Evolutionary conservation across 2,888 invertebrate genomes (phyloP).

Genomic region (Phalera bucephala): DNA sequence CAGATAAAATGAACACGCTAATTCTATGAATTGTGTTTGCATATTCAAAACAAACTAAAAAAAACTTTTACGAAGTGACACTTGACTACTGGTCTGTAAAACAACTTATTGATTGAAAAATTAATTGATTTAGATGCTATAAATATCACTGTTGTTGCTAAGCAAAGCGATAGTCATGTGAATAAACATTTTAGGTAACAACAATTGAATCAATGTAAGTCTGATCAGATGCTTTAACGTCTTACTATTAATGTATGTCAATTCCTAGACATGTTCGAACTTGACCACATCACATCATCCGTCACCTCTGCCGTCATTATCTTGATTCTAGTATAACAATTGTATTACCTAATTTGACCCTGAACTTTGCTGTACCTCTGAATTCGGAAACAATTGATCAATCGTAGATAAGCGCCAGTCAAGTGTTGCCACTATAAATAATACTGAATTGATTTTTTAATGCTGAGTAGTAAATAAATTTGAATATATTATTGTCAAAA

Average conservation of each 20-base stretch:
- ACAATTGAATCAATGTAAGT: not conserved
- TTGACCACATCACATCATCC: conserved; percentile 18
- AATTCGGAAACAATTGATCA: conserved; percentile 20
- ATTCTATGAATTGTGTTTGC: not conserved
- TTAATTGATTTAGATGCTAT: not conserved
- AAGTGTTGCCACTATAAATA: conserved; percentile 14
- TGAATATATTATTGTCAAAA: conserved; percentile 14
- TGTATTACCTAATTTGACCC: conserved; percentile 18
- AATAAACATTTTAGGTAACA: not conserved
- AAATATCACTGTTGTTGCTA: not conserved
- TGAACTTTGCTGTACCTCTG: conserved; percentile 26
- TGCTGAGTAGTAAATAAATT: conserved; percentile 22
- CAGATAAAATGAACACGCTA: not conserved
- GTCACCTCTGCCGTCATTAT: conserved; percentile 23
- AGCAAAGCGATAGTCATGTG: not conserved
- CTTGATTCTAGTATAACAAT: conserved; percentile 22
- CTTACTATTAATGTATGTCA: not conserved
- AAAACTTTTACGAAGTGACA: not conserved
- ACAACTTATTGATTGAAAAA: not conserved
- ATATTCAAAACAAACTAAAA: not conserved
- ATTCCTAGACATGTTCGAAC: conserved; percentile 10
- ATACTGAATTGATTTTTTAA: conserved; percentile 25
- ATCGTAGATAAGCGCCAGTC: conserved; percentile 10
- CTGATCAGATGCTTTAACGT: not conserved
- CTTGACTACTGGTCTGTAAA: not conserved